Conservation (phyloP, 1,140 invertebrate genomes). For the Drosophila setifemur region DNA sequence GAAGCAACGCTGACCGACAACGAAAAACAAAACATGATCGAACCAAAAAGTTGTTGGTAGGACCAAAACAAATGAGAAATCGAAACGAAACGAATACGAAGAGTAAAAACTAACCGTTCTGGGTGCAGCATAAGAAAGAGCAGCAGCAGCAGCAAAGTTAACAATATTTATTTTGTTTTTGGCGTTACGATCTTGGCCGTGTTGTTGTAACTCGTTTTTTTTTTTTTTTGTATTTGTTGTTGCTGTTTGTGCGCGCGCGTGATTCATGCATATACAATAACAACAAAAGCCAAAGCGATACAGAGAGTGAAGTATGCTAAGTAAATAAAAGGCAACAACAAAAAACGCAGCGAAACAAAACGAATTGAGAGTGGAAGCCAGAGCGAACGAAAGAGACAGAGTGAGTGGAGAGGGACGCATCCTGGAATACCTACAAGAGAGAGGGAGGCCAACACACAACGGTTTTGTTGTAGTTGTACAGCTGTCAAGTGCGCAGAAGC, state of each 20-base stretch:
- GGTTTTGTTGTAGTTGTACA: constrained; percentile 26
- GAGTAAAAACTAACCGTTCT: background rate
- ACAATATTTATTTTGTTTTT: constrained; percentile 27
- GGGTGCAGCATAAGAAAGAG: background rate
- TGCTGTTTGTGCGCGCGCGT: constrained; percentile 54
- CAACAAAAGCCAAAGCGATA: constrained; percentile 26
- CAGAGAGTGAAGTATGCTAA: constrained; percentile 60
- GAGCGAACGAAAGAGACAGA: constrained; percentile 13
- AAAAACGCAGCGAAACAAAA: constrained; percentile 18
- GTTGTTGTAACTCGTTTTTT: constrained; percentile 66
- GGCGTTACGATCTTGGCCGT: constrained; percentile 61
- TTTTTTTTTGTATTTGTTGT: too few species aligned
- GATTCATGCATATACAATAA: constrained; percentile 58
- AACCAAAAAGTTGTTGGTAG: background rate
- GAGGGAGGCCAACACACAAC: background rate
- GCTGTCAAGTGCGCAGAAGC: constrained; percentile 54
- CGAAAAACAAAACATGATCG: background rate
- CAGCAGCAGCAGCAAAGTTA: background rate
- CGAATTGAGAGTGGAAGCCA: constrained; percentile 32
- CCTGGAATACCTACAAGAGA: constrained; percentile 8
- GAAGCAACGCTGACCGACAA: background rate
- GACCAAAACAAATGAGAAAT: background rate
- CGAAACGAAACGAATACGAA: background rate
- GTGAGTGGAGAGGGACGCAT: constrained; percentile 1
- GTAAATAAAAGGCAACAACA: constrained; percentile 26